phyloP scores from a whole-genome alignment of 2,888 invertebrate species.

The Cantharis rufa region DNA sequence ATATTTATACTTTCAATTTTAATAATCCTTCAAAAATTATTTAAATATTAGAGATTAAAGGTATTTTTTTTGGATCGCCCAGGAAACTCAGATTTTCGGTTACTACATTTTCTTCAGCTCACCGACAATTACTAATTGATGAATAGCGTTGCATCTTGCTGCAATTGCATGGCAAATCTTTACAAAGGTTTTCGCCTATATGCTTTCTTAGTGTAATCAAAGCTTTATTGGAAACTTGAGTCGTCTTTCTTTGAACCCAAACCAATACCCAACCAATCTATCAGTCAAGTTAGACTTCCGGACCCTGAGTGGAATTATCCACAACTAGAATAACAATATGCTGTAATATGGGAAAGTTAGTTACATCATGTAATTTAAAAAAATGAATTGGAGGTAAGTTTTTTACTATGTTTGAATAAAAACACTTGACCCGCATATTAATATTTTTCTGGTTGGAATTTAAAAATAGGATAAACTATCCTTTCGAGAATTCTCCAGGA shows the following conservation, averaged over 20 bases:
- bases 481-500: not conserved
- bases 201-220: not conserved
- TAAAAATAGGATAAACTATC: not conserved
- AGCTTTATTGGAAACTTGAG: not conserved
- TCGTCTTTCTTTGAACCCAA: not conserved
- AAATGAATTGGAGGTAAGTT: no score
- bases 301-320: not conserved
- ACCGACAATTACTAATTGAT: no score
- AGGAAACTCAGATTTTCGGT: no score
- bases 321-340: no score
- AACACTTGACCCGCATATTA: not conserved
- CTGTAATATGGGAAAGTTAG: no score
- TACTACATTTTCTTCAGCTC: no score
- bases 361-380: no score
- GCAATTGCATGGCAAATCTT: not conserved
- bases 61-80: no score
- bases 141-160: not conserved
- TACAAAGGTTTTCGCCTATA: not conserved
- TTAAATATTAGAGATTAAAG: no score
- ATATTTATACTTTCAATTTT: no score
- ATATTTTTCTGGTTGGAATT: not conserved
- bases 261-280: not conserved
- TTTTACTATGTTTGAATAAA: not conserved
- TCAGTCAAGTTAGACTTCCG: not conserved
- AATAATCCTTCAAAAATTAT: no score